Evolutionary conservation across 2,888 invertebrate genomes (phyloP).

Genomic region (Tetragonula carbonaria): DNA sequence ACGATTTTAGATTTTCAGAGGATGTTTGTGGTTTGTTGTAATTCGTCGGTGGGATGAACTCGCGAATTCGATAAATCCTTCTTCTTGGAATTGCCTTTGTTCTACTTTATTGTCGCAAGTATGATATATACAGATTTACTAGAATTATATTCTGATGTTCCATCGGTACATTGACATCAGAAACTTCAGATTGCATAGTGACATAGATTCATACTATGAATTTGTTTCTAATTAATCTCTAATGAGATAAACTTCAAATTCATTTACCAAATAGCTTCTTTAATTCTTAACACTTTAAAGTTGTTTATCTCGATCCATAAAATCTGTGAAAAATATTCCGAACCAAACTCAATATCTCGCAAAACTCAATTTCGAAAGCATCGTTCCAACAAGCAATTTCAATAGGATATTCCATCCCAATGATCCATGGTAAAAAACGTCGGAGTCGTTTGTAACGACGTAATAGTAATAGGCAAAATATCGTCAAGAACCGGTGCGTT

Average conservation of each 20-base stretch:
- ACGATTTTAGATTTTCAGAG: slow-evolving; percentile 1
- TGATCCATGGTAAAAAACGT: background rate
- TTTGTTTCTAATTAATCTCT: no score
- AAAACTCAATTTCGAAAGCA: background rate
- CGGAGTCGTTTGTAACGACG: background rate
- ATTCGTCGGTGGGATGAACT: background rate
- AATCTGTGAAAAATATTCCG: background rate
- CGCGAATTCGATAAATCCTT: background rate
- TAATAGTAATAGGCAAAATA: slow-evolving; percentile 19
- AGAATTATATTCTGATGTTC: no score
- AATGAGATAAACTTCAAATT: no score
- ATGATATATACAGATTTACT: no score
- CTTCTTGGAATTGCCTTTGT: background rate
- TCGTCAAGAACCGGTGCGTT: slow-evolving; percentile 23
- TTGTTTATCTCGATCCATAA: background rate
- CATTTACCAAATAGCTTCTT: no score
- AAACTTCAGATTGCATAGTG: no score
- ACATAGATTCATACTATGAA: no score
- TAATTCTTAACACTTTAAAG: no score
- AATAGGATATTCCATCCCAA: background rate
- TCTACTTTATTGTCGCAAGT: no score
- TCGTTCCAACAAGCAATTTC: background rate
- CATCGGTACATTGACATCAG: no score
- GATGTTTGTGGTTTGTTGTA: background rate
- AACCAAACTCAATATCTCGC: background rate